Evolutionary conservation across 1,140 invertebrate genomes (phyloP), one percentile per base, ranked within the genome.

Genomic region (Rhyacophila brunnea): DNA sequence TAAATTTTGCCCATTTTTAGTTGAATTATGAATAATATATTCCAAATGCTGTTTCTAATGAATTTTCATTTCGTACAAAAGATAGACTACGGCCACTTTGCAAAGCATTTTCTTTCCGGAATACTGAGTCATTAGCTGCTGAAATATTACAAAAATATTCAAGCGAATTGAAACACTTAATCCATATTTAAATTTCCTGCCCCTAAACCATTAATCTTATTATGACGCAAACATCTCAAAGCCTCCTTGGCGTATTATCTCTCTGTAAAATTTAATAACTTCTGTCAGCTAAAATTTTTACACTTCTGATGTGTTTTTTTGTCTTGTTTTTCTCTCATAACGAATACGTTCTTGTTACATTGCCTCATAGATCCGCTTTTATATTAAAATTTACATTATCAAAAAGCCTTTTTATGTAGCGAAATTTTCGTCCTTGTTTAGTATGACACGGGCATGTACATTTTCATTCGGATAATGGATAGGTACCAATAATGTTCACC

Each of bases 211-310:
- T 23, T 52, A 18, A 40, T 20, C 35, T 18, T 23, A 43, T 19
- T 43, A 9, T n/a, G 17, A 10, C 11, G 51, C 23, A n/a, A 11
- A 13, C 13, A 9, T 35, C 11, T 10, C 17, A 13, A 23, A 28
- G 51, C n/a, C 18, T 40, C 19, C 23, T 53, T 11, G 40, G 10
- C n/a, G 6, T 28, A 42, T 53, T 42, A 53, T 53, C 51, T 38
- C 40, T 35, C 7, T 10, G 10, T 42, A 42, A 43, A 53, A 53
- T 53, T 53, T 53, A 53, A 53, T 53, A 53, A 53, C 40, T 42
- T 20, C 42, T 44, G 36, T 43, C 51, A 10, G 51, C 32, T 20
- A 14, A 20, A 53, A 53, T 23, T 43, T 43, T 53, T 43, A 28
- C 38, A 50, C 48, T 35, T 32, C 34, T 32, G 17, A 7, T 9